These are phyloP conservation scores for Porites lutea DNA, from an alignment of 64 coral and sea anemone species.

Conservation along the genomic window DNA sequence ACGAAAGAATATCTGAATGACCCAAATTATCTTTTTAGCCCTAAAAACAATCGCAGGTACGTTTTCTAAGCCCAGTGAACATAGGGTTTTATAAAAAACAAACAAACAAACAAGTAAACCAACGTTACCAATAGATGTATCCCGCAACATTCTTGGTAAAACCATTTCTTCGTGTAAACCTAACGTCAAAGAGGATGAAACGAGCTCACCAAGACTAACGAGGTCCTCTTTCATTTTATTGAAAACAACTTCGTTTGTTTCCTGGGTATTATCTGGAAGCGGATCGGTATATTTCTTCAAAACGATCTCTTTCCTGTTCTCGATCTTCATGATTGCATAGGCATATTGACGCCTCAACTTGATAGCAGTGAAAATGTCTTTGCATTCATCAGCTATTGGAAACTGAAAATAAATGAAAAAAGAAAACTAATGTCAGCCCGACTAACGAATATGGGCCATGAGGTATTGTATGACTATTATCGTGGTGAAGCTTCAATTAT, in stretches of 20 bases:
- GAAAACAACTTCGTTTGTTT: not conserved
- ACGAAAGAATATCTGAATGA: no score
- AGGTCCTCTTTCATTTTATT: not conserved
- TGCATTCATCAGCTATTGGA: not conserved
- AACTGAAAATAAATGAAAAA: not conserved
- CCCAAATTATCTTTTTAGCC: no score
- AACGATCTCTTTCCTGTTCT: not conserved
- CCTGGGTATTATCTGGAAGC: not conserved
- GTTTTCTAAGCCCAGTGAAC: no score
- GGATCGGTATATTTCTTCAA: not conserved
- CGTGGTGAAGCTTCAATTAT: no score
- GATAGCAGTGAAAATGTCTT: conserved; percentile 5
- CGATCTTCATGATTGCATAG: conserved; percentile 19
- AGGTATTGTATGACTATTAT: no score
- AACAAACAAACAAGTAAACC: no score
- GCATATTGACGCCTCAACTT: not conserved
- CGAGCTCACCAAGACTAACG: not conserved
- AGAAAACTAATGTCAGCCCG: no score
- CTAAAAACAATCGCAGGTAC: no score
- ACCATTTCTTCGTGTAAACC: not conserved
- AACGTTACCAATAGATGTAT: conserved; percentile 5
- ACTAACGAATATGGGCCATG: no score
- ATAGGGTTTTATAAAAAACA: no score
- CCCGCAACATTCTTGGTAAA: not conserved
- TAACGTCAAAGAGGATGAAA: conserved; percentile 4